Evolutionary conservation across 1,140 invertebrate genomes (phyloP), one percentile per base, ranked within the genome.

Genomic region (Ptiloglossa arizonensis): DNA sequence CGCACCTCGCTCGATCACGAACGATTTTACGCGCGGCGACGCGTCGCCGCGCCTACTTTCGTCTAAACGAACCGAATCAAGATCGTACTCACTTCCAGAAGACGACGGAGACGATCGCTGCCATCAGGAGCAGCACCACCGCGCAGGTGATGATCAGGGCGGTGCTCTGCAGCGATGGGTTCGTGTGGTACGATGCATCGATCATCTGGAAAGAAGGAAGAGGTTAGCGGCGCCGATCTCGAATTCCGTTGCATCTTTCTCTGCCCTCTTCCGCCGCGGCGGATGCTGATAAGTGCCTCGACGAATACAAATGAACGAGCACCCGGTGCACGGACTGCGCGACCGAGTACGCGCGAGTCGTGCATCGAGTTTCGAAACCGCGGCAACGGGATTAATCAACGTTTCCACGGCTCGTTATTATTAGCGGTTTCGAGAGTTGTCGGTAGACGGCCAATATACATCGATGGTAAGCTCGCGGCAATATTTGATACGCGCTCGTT

Each of bases 121-220:
- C 94, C 89, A 96, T 95, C 79, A 96, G 92, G 77, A 95, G 93
- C 68, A 96, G 93, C 52, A 96, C 94, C 83, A 96, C 93, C 75
- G 95, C 95, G 89, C 95, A 96, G 64, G 96, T 94, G 74, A 95
- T 95, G 92, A 96, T 96, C 90, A 96, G 94, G 79, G 96, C 95
- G 77, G 95, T 96, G 75, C 95, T 96, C 92, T 96, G 95, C 76
- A 96, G 91, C 79, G 95, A 95, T 80, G 95, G 95, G 87, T 95
- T 95, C 90, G 94, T 96, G 87, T 95, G 95, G 89, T 96, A 95
- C 92, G 95, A 96, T 64, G 95, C 95, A 92, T 96, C 95, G 90
- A 96, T 95, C 92, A 96, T 95, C 96, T 96, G 95, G 9, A 95
- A 96, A 89, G 90, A 89, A 91, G 90, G 79, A 87, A 85, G 85